A percentile compares a stretch with the other conserved stretches of the same genome.
Conservation (phyloP, 1,140 invertebrate species). For the Maconellicoccus hirsutus region DNA sequence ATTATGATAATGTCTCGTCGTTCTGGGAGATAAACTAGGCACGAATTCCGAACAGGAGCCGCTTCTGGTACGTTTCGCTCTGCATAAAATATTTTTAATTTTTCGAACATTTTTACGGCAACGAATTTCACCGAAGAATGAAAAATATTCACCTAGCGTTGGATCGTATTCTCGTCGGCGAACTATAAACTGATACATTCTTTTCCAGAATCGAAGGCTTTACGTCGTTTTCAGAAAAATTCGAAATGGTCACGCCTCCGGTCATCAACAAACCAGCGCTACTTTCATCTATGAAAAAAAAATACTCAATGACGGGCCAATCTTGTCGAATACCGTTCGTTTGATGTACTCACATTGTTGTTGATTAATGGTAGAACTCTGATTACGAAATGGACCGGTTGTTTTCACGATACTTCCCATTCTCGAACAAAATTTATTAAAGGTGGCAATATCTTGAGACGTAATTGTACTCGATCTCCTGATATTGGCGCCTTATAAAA, state of each 20-base stretch:
- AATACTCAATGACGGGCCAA: conserved; percentile 13
- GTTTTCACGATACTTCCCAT: conserved; percentile 51
- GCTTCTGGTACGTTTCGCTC: conserved; percentile 27
- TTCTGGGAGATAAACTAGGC: conserved; percentile 9
- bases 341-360: conserved; percentile 30
- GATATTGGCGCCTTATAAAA: not conserved
- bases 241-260: not conserved
- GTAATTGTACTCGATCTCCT: not conserved
- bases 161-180: not conserved
- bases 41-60: conserved; percentile 32
- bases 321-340: not conserved
- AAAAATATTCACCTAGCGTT: not conserved
- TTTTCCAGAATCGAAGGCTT: conserved; percentile 1
- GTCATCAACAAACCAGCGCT: conserved; percentile 49
- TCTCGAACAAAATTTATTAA: conserved; percentile 44
- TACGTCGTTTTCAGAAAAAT: conserved; percentile 11
- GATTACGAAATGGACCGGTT: conserved; percentile 34
- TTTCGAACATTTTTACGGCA: not conserved
- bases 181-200: not conserved
- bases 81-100: not conserved
- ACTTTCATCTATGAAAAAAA: conserved; percentile 37
- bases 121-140: not conserved
- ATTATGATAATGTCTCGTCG: conserved; percentile 15
- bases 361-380: conserved; percentile 28
- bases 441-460: conserved; percentile 30